Evolutionary conservation across 30 jellyfish, hydroid and myxozoan genomes (phyloP), one percentile per base, ranked within the genome.

Genomic region (Aurelia coerulea): DNA sequence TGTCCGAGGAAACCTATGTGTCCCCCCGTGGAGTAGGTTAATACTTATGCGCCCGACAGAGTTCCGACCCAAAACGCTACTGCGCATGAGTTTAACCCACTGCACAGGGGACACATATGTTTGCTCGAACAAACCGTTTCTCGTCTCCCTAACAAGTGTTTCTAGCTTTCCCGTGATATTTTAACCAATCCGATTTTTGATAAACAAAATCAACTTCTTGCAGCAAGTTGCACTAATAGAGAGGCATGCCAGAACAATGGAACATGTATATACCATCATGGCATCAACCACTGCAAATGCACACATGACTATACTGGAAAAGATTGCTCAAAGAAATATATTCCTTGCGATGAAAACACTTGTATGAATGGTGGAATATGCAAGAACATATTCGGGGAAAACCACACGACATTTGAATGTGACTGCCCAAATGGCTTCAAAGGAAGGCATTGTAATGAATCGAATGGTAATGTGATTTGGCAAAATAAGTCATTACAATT

Each of bases 201-300:
- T 37, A 4, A 37, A 37, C 49, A 2, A 37, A 37, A 37, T 37
- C 3, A 37, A 37, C 49, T 37, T 37, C 49, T 37, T 37, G 49
- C 49, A 37, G 49, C 49, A 37, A 37, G 49, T 37, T 37, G 49
- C 49, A 37, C 49, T 0, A 37, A 37, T 37, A 0, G 49, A 4
- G 49, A 4, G 51, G 2, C 80, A 33, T 69, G 80, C 42, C 62
- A 69, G 10, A 69, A 69, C 60, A 69, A 69, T 31, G 80, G 60
- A 37, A 31, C 80, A 7, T 69, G 80, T 11, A 17, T 58, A 31
- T 15, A 33, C 29, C n/a, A 17, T 32, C 17, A 11, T 69, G 80
- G 60, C 4, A 2, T 3, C 11, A 23, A 69, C 62, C 15, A 8
- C 4, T 69, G 80, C 80, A 19, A 5, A 8, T 69, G 80, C 29